Base-by-base conservation (phyloP, 1,140 invertebrate species). In the Sitobion miscanthi region DNA sequence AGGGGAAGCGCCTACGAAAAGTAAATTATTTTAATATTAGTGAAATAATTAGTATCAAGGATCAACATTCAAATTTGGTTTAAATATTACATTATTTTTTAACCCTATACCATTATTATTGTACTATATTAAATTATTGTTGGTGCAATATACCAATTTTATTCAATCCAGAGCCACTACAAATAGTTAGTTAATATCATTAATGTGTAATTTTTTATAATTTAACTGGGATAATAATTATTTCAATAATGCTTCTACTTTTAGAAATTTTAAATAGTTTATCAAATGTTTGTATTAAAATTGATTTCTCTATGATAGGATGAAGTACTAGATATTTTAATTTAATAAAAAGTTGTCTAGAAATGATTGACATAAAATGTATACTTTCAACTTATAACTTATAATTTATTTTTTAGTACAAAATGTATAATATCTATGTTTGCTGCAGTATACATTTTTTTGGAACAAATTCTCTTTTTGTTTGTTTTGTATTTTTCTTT, bases 1-100 rank as follows among this genome's bases (percentile, higher is more conserved):
- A 92, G 98, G 98, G 94, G 98, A 98, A 94, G 98, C 98, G 95
- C 97, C 97, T 96, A 77, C 14, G 9, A 77, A 77, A 96, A 95
- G 38, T 45, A 90, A 86, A 86, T 57, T n/a, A 49, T 49, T n/a
- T 49, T 87, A n/a, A 87, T 87, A 49, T 49, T 87, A 87, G 47
- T 87, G 30, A 87, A 35, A 49, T n/a, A 3, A 49, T 77, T 77
- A 77, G 62, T 77, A n/a, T n/a, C 30, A 77, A 77, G 62, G 30
- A 77, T n/a, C 14, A 14, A 77, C n/a, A 77, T 77, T 42, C 42
- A 42, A 42, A 42, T 42, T 42, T n/a, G 30, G 62, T 77, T 35
- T 77, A n/a, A 77, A 77, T 77, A 77, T 77, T 77, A 77, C 1
- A 77, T 77, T n/a, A 30, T 69, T 62, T 30, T 30, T 69, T 5